Conservation (phyloP, 1,140 invertebrate genomes). For the Cataglyphis hispanica region DNA sequence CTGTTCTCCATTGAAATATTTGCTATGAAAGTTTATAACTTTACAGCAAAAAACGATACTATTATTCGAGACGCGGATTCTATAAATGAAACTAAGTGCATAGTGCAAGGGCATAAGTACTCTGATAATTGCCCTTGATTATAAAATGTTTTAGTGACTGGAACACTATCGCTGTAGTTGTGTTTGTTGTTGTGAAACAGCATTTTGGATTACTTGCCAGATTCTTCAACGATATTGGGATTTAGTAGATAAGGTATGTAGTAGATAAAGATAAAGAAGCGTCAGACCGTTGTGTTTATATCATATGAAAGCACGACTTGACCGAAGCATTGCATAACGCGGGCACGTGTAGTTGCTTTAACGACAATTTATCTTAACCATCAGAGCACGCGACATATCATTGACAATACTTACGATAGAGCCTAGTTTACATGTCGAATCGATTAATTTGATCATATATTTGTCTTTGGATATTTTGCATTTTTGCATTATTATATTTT, state of each 20-base stretch:
- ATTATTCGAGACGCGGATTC: not conserved
- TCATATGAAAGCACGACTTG: not conserved
- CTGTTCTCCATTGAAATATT: not conserved
- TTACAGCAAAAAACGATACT: not conserved
- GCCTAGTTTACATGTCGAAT: not conserved
- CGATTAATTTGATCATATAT: not conserved
- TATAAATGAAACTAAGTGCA: slow-evolving; percentile 34
- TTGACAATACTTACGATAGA: slow-evolving; percentile 1
- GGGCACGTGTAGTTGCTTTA: slow-evolving; percentile 39
- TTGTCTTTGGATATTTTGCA: not conserved
- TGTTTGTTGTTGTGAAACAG: slow-evolving; percentile 34
- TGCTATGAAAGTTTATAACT: not conserved
- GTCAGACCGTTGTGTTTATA: not conserved
- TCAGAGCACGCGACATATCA: not conserved
- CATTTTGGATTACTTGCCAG: slow-evolving; percentile 65
- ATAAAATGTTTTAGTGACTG: slow-evolving; percentile 46
- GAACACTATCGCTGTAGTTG: slow-evolving; percentile 22
- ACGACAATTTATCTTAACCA: slow-evolving; percentile 40
- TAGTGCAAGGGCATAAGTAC: slow-evolving; percentile 33
- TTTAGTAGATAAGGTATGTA: not conserved
- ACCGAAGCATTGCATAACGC: slow-evolving; percentile 20
- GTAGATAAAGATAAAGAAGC: slow-evolving; percentile 38
- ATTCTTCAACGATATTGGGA: slow-evolving; percentile 36
- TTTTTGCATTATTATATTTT: not conserved
- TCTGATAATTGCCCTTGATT: not conserved